Conservation (phyloP, 2,113 vertebrate genomes). For the Cepphus grylle region DNA sequence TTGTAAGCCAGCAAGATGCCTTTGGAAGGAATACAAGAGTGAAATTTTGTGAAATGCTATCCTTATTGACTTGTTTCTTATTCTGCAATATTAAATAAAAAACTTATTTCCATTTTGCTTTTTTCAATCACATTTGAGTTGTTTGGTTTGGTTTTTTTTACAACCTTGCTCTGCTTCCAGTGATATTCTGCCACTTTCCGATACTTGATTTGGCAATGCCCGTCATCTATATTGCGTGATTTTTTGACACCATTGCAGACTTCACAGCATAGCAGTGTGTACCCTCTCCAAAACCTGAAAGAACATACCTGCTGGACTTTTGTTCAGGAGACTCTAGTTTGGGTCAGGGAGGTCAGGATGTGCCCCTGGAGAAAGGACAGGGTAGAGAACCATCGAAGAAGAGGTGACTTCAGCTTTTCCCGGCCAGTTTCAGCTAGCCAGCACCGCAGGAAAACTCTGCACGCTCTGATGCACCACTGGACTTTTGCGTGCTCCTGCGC, state of each 20-base stretch:
- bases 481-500: not conserved
- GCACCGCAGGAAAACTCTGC: not conserved
- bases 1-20: not conserved
- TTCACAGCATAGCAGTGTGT: not conserved
- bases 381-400: not conserved
- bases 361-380: not conserved
- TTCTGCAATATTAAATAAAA: not conserved
- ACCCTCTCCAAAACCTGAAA: not conserved
- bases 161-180: not conserved
- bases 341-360: not conserved
- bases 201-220: not conserved
- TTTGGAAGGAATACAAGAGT: not conserved
- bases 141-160: not conserved
- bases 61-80: not conserved
- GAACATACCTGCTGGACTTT: not conserved
- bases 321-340: not conserved
- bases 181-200: not conserved
- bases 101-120: not conserved
- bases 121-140: not conserved
- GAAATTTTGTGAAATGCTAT: not conserved
- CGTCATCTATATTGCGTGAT: rapidly evolving
- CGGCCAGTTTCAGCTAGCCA: not conserved
- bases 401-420: not conserved
- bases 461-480: not conserved
- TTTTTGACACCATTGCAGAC: not conserved